These are phyloP conservation scores for Tholera decimalis DNA, from an alignment of 2,888 invertebrate genomes.

Conservation along the genomic window DNA sequence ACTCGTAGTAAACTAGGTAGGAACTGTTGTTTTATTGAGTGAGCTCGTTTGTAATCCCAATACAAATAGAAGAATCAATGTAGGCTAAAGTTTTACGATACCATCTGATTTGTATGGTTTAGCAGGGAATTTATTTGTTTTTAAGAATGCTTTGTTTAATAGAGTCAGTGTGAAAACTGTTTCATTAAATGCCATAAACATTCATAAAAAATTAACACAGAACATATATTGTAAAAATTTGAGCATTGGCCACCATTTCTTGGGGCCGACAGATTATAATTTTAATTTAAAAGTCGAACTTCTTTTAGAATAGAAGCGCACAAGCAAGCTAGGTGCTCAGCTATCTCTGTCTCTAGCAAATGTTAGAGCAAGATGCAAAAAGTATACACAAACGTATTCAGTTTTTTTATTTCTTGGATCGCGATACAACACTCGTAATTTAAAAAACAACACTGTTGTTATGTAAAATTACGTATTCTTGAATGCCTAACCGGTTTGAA, in stretches of 20 bases:
- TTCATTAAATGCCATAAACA: not conserved
- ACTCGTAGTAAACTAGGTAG: constrained; percentile 33
- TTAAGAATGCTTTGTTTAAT: not conserved
- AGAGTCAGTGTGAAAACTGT: not conserved
- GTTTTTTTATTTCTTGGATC: constrained; percentile 43
- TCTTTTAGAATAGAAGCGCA: constrained; percentile 3
- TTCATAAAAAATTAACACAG: not conserved
- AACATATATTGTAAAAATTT: not conserved
- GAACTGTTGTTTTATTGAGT: constrained; percentile 42
- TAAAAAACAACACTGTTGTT: constrained; percentile 40
- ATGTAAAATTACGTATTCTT: constrained; percentile 29
- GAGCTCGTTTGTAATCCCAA: constrained; percentile 14
- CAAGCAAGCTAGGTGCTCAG: constrained; percentile 7
- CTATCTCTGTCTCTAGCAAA: constrained; percentile 24
- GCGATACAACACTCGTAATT: not conserved
- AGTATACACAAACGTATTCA: constrained; percentile 51
- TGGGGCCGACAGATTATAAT: not conserved
- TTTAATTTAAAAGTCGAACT: constrained; percentile 9
- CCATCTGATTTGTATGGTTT: not conserved
- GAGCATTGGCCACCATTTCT: constrained; percentile 1
- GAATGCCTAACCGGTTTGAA: constrained; percentile 13
- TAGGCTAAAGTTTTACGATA: not conserved
- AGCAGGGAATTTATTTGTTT: not conserved
- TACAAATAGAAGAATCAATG: not conserved
- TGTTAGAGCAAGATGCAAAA: constrained; percentile 38